Base-by-base conservation (phyloP, 2,113 vertebrate species). In the Coryphaenoides rupestris region DNA sequence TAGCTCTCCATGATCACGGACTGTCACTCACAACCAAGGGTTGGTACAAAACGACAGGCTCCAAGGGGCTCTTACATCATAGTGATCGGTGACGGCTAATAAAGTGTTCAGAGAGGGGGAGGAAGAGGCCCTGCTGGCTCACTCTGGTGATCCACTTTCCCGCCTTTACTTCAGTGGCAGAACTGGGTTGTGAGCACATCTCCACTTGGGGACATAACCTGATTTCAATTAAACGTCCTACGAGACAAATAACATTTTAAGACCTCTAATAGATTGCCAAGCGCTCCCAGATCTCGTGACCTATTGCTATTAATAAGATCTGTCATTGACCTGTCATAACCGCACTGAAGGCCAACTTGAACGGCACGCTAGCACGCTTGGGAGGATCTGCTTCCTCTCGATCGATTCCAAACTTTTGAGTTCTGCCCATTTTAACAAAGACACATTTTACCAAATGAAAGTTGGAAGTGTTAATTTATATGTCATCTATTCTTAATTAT, bases 141-240 rank as follows among this genome's bases (percentile, higher is more conserved):
- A 40, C 75, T 55, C 68, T 72, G 64, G 63, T 89, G 86, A 90
- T 90, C 89, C 81, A 89, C 77, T 89, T 91, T 85, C 73, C 82
- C 78, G 83, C 79, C n/a, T 83, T 82, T 81, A 16, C 45, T 6
- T 2, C 63, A 13, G 53, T 83, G 82, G 84, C 89, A 91, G 88
- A 91, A 90, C 50, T 89, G 84, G 90, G 89, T 89, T 90, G 88
- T 76, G 71, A 78, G 78, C 68, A 73, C 75, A 75, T 82, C 76
- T 89, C 77, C 76, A 89, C 88, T 89, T 68, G 71, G 90, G 91
- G 91, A 89, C 81, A 79, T 91, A 91, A 89, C 89, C 89, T 85
- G 86, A 82, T 91, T 91, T 85, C 77, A 86, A 89, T 88, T 85
- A 84, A 73, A 82, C 10, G 22, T 81, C 84, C 87, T 85, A 19